Base-by-base conservation (phyloP, 2,113 vertebrate genomes). In the Sorex fumeus region DNA sequence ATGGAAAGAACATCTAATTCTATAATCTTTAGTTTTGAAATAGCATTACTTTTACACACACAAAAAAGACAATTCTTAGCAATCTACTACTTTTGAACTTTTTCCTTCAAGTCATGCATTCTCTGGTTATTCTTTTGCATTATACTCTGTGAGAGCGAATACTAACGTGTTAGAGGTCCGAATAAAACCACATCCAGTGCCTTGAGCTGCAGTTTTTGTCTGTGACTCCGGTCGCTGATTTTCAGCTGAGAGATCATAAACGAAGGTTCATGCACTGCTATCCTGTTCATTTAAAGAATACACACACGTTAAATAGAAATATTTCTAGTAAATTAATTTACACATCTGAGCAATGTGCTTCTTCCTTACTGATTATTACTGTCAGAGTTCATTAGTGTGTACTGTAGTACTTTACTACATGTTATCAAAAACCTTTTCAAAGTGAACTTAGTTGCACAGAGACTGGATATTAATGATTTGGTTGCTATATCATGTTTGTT, bases 161-260 rank as follows among this genome's bases (percentile, higher is more conserved):
- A 99, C 99, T 99, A 97, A 99, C 99, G 98, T 93, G 99, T 98
- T 11, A 99, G 98, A 85, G 99, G 99, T 86, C 99, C 99, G 93
- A 99, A 99, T 21, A 99, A 98, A 96, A 99, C 99, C 2, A 99
- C 99, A 78, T 99, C 99, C 74, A 99, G 97, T 0, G 99, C 99
- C 98, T 99, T 99, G 40, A 99, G 98, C 91, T 99, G 99, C 93
- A 99, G 98, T 75, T 99, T 99, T 88, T 99, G 99, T 96, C 99
- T 99, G 76, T 99, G 99, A 94, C 99, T 99, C 95, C 99, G 99
- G 96, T 99, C 99, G 95, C 98, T 98, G 96, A 99, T 99, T 98
- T 99, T 99, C 94, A 99, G 94, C 93, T 99, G 99, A 94, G 98
- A 98, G 66, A 98, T 98, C 98, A 99, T 99, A 96, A 99, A 99